Evolutionary conservation across 2,888 invertebrate genomes (phyloP).

Genomic region (Chironomus riparius): DNA sequence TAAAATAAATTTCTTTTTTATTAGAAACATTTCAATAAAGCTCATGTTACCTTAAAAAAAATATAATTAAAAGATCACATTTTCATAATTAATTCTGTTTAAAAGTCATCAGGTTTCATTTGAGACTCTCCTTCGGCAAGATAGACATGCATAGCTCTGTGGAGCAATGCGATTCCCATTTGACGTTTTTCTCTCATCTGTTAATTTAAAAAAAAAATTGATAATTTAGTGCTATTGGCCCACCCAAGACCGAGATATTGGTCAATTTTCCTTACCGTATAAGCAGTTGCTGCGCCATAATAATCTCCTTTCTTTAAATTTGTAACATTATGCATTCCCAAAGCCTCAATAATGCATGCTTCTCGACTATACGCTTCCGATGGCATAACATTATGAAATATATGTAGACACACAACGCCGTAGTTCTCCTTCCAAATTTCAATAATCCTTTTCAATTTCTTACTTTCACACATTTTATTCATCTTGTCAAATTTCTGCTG

Average conservation of each 20-base stretch:
- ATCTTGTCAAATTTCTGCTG: not conserved
- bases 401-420: conserved; percentile 84
- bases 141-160: conserved; percentile 75
- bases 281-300: conserved; percentile 67
- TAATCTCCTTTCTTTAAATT: conserved; percentile 75
- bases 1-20: not conserved
- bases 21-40: not conserved
- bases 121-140: conserved; percentile 84
- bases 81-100: not conserved
- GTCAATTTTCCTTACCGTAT: conserved; percentile 44
- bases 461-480: conserved; percentile 31
- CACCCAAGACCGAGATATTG: no score
- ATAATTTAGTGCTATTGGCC: not conserved
- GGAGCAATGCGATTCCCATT: conserved; percentile 69
- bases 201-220: not conserved
- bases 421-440: conserved; percentile 75
- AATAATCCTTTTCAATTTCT: conserved; percentile 69
- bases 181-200: conserved; percentile 53
- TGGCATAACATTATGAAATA: conserved; percentile 83
- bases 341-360: conserved; percentile 86
- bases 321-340: conserved; percentile 65
- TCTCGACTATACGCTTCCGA: conserved; percentile 91
- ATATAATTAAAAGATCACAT: no score
- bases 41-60: no score
- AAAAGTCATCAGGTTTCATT: conserved; percentile 63